phyloP scores from a whole-genome alignment of 2,797 vertebrate genomes.

The Alfaro cultratus region DNA sequence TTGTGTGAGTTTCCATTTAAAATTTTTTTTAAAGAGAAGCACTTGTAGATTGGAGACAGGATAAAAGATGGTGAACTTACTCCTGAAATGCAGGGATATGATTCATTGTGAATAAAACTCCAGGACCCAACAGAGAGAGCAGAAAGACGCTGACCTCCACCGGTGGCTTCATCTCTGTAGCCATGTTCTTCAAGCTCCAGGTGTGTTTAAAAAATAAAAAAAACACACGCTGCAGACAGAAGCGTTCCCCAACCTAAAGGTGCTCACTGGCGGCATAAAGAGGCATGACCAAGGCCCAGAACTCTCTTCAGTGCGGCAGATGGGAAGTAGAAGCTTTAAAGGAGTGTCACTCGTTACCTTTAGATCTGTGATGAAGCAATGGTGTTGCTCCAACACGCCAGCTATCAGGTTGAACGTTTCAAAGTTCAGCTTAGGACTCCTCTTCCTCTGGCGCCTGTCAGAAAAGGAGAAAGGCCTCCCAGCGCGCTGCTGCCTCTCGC shows the following conservation, averaged over 20 bases:
- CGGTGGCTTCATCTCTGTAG: conserved; percentile 71
- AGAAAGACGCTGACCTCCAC: conserved; percentile 73
- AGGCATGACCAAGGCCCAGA: conserved; percentile 33
- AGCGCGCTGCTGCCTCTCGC: conserved; percentile 13
- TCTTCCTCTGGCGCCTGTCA: not conserved
- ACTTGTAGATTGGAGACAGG: too few relatives aligned
- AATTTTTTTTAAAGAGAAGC: not conserved
- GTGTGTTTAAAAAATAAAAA: not conserved
- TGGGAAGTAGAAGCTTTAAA: conserved; percentile 11
- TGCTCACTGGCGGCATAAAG: not conserved
- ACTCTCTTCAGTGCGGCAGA: conserved; percentile 6
- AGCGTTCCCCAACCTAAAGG: conserved; percentile 22
- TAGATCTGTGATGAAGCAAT: conserved; percentile 51
- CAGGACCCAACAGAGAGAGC: conserved; percentile 85
- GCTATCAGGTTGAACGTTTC: conserved; percentile 46
- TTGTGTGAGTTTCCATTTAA: not conserved
- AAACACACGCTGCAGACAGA: not conserved
- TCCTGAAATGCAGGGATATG: conserved; percentile 78
- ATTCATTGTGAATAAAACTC: conserved; percentile 82
- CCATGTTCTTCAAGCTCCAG: not conserved
- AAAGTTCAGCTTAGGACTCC: conserved; percentile 63
- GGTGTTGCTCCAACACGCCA: conserved; percentile 14
- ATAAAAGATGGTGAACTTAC: conserved; percentile 77
- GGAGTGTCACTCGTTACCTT: conserved; percentile 55
- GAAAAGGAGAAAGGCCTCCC: not conserved